Percentiles rank a stretch among this genome's conserved stretches.
phyloP scores from a whole-genome alignment of 2,113 vertebrate species.

The Prionailurus bengalensis region DNA sequence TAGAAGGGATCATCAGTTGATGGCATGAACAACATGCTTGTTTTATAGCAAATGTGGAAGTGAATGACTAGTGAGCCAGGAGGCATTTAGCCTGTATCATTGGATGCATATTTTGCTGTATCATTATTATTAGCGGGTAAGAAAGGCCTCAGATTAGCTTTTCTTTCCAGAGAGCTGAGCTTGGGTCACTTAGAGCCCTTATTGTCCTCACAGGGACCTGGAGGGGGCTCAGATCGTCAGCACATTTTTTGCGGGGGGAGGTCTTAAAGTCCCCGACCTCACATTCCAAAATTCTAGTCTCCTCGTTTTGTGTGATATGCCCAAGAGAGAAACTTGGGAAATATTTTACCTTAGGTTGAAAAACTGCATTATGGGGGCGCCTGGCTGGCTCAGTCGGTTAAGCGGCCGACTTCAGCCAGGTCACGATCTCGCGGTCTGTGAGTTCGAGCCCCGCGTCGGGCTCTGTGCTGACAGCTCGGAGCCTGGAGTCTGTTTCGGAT shows the following conservation, averaged over 20 bases:
- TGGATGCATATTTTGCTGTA: neutral
- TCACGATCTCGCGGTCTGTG: too few relatives aligned
- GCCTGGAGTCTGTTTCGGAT: too few relatives aligned
- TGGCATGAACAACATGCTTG: neutral
- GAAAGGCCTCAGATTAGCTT: neutral
- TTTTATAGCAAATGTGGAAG: neutral
- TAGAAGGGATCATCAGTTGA: conserved; percentile 10
- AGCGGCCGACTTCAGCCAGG: too few relatives aligned
- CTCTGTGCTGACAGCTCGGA: too few relatives aligned
- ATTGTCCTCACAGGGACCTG: neutral
- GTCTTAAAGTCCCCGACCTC: neutral
- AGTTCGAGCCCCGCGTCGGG: too few relatives aligned
- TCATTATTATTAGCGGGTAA: neutral
- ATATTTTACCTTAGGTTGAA: neutral
- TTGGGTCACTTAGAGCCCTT: neutral
- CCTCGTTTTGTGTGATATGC: neutral
- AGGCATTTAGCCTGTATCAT: neutral
- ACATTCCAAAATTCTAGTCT: neutral
- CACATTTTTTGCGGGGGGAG: neutral
- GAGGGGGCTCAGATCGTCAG: neutral
- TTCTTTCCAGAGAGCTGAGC: neutral
- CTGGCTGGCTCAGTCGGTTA: too few relatives aligned
- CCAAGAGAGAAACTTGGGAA: neutral
- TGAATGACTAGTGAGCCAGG: neutral
- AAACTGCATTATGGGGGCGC: neutral